These are phyloP conservation scores for Coleophora flavipennella DNA, from an alignment of 2,888 invertebrate genomes.

Conservation along the genomic window DNA sequence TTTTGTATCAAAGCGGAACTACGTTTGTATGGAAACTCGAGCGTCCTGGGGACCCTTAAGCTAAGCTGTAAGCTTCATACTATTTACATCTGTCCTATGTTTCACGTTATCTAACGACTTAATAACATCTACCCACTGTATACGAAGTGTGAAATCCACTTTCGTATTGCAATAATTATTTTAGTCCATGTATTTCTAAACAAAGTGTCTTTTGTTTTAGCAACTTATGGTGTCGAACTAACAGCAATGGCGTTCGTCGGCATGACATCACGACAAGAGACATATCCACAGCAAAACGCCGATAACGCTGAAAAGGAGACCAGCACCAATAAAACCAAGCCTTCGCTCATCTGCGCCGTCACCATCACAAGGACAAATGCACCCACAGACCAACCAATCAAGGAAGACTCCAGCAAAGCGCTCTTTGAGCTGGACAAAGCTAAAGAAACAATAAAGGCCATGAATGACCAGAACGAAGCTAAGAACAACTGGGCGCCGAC, in stretches of 20 bases:
- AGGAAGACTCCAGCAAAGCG: slow-evolving; percentile 55
- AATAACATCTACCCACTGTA: too few relatives aligned
- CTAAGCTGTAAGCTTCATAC: too few relatives aligned
- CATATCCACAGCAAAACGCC: slow-evolving; percentile 43
- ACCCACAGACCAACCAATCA: slow-evolving; percentile 43
- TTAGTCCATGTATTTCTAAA: too few relatives aligned
- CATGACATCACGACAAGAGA: slow-evolving; percentile 49
- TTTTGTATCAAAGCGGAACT: too few relatives aligned
- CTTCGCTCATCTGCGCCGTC: slow-evolving; percentile 56
- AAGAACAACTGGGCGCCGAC: slow-evolving; percentile 57
- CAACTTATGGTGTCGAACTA: slow-evolving; percentile 54
- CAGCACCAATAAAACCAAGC: slow-evolving; percentile 42
- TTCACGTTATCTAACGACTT: too few relatives aligned
- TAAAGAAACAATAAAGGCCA: slow-evolving; percentile 75
- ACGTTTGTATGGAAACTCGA: too few relatives aligned
- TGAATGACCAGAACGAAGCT: slow-evolving; percentile 84
- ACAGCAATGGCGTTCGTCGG: slow-evolving; percentile 64
- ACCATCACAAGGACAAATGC: slow-evolving; percentile 45
- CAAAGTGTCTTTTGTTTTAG: slow-evolving; percentile 28
- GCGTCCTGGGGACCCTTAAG: too few relatives aligned
- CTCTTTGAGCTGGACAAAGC: slow-evolving; percentile 51
- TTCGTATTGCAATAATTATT: too few relatives aligned
- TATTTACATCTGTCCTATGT: too few relatives aligned
- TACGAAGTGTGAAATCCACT: too few relatives aligned
- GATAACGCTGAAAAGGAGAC: slow-evolving; percentile 50